Conservation (phyloP, 2,113 vertebrate species). For the Eretmochelys imbricata region DNA sequence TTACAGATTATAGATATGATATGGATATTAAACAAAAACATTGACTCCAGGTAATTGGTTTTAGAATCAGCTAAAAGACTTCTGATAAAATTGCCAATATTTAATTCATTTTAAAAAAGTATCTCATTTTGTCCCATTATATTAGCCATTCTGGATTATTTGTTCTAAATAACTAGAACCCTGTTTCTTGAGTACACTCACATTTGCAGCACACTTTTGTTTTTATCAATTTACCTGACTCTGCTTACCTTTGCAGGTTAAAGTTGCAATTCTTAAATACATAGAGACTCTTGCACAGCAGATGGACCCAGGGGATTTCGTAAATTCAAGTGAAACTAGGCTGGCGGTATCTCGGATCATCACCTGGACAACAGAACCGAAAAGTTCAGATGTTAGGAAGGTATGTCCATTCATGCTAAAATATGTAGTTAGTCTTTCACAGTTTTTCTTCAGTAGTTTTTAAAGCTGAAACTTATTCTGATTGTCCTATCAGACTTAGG, state of each 20-base stretch:
- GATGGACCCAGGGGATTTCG: slow-evolving; percentile 96
- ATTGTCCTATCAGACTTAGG: background rate
- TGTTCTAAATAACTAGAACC: background rate
- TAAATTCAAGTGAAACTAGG: slow-evolving; percentile 96
- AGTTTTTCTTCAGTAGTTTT: background rate
- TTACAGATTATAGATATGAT: background rate
- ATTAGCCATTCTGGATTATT: background rate
- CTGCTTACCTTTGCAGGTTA: slow-evolving; percentile 85
- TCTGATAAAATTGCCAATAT: background rate
- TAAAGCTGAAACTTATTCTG: background rate
- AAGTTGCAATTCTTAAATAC: slow-evolving; percentile 96
- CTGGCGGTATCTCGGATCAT: slow-evolving; percentile 96
- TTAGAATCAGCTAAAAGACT: background rate
- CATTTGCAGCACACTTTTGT: background rate
- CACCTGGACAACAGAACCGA: slow-evolving; percentile 97
- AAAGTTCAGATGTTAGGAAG: slow-evolving; percentile 97
- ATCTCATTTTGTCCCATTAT: background rate
- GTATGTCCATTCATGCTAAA: slow-evolving; percentile 70
- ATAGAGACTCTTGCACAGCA: slow-evolving; percentile 95
- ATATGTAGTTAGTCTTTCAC: background rate
- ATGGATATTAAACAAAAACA: background rate
- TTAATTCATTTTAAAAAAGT: background rate
- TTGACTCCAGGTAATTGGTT: background rate
- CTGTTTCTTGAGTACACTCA: background rate
- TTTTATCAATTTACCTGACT: slow-evolving; percentile 18